Percentiles rank a stretch among this genome's conserved stretches.
phyloP scores from a whole-genome alignment of 2,888 invertebrate species.

The Cheilosia grossa region DNA sequence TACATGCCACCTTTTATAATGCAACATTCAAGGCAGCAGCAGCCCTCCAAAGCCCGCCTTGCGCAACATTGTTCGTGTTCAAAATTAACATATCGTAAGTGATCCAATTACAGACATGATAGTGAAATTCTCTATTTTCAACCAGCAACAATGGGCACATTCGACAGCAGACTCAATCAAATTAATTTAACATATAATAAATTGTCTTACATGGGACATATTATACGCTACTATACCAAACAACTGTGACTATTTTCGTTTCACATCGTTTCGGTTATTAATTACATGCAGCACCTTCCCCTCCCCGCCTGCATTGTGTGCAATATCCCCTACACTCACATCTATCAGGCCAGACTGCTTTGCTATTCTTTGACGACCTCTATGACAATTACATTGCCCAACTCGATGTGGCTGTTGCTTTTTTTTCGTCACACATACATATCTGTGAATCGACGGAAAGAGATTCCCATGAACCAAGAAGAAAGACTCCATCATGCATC shows the following conservation, averaged over 20 bases:
- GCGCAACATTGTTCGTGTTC: not conserved
- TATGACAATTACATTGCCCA: conserved; percentile 57
- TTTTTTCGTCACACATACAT: conserved; percentile 44
- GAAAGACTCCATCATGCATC: conserved; percentile 42
- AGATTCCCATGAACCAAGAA: conserved; percentile 57
- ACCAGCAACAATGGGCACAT: not conserved
- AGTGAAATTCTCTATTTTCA: not conserved
- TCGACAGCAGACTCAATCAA: not conserved
- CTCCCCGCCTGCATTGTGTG: conserved; percentile 30
- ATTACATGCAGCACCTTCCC: conserved; percentile 61
- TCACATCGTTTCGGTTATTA: conserved; percentile 72
- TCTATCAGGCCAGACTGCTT: conserved; percentile 59
- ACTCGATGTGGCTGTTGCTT: conserved; percentile 4
- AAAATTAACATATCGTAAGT: not conserved
- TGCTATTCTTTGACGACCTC: conserved; percentile 57
- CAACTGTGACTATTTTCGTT: conserved; percentile 63
- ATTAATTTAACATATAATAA: conserved; percentile 27
- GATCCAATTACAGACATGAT: not conserved
- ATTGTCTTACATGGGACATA: conserved; percentile 9
- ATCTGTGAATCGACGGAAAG: conserved; percentile 58
- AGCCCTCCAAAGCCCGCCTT: not conserved
- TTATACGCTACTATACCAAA: conserved; percentile 20
- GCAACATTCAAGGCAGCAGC: too few species aligned
- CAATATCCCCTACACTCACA: conserved; percentile 44
- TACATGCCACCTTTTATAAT: too few species aligned